phyloP scores from a whole-genome alignment of 2,888 invertebrate species.

The Lobophora halterata region DNA sequence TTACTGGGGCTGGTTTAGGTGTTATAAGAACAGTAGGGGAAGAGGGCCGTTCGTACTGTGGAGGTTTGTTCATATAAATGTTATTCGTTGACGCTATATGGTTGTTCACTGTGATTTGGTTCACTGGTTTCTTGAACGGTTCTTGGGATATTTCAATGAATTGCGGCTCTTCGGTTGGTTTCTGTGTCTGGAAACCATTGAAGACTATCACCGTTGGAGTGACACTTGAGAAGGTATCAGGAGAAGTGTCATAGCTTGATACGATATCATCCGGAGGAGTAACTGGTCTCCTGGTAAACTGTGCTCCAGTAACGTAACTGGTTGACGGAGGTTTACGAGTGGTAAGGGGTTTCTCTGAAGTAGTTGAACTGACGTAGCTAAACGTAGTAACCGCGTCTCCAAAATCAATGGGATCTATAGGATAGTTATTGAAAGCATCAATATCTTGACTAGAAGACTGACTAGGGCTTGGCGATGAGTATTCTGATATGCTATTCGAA shows the following conservation, averaged over 20 bases:
- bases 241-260: conserved; percentile 56
- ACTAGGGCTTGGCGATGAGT: conserved; percentile 63
- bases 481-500: conserved; percentile 53
- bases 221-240: conserved; percentile 68
- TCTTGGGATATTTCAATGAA: conserved; percentile 77
- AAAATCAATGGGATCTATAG: conserved; percentile 66
- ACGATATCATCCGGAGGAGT: conserved; percentile 38
- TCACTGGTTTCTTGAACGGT: conserved; percentile 73
- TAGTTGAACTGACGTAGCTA: conserved; percentile 61
- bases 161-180: conserved; percentile 53
- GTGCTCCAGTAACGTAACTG: conserved; percentile 69
- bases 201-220: conserved; percentile 74
- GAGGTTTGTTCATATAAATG: conserved; percentile 68
- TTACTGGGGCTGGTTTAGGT: conserved; percentile 82
- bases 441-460: conserved; percentile 72
- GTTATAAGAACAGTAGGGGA: conserved; percentile 85
- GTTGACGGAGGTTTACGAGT: conserved; percentile 67
- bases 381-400: conserved; percentile 65
- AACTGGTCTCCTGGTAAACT: conserved; percentile 74
- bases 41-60: conserved; percentile 67
- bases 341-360: conserved; percentile 55
- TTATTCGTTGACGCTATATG: conserved; percentile 81
- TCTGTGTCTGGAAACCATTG: conserved; percentile 54
- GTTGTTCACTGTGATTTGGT: conserved; percentile 81
- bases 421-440: conserved; percentile 69